Evolutionary conservation across 2,113 vertebrate species (phyloP), one percentile per base, ranked within the genome.

Genomic region (Coregonus clupeaformis): DNA sequence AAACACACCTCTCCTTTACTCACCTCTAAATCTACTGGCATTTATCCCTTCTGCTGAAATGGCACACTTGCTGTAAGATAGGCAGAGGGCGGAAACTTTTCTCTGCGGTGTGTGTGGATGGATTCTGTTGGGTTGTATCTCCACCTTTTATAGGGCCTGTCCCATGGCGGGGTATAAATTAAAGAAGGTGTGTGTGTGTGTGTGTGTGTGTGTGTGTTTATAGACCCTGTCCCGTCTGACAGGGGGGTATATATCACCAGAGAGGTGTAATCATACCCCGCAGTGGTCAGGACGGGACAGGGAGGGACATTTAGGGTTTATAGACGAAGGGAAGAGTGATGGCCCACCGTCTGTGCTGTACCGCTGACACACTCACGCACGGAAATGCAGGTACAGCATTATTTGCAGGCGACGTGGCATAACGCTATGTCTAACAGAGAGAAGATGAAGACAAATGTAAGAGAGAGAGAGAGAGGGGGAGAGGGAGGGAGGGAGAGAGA

Each of bases 251-350:
- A 30, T 20, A 42, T 68, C 67, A 47, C 36, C 36, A 22, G 42
- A 24, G 67, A 47, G 67, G 67, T 68, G 42, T 68, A 24, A 47
- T 68, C 67, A 68, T 68, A 20, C 36, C 22, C 67, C 5, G 16
- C 66, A 45, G 67, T 42, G 67, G 11, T 22, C 20, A 32, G 67
- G 42, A 68, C 5, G 42, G 22, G 42, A 65, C 14, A 16, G 16
- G 32, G 18, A n/a, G 18, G 36, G 64, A 16, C 12, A 5, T 66
- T 68, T 68, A 45, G n/a, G 42, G 32, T 68, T 42, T 68, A 14
- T 9, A 9, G 36, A 3, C 13, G 42, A 2, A 24, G 22, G 29
- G 67, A 68, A 22, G 67, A 68, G n/a, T 22, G n/a, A 68, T 47
- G 67, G 36, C 36, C 22, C 67, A 45, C 20, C 16, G 36, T 68